Evolutionary conservation across 1,140 invertebrate genomes (phyloP).

Genomic region (Anoplophora glabripennis): DNA sequence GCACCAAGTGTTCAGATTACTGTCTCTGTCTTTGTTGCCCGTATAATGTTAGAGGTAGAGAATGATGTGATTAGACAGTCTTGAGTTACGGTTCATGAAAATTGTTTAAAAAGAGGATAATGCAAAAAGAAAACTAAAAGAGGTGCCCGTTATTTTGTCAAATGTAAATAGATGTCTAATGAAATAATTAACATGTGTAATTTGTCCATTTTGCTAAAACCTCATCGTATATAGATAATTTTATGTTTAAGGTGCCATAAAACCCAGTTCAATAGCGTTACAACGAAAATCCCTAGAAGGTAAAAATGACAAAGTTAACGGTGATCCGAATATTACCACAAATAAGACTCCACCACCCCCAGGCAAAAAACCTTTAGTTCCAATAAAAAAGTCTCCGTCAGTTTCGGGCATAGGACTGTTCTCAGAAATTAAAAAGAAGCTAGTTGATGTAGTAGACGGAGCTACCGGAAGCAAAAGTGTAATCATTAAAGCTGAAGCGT

Average conservation of each 20-base stretch:
- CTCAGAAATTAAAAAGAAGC: slow-evolving; percentile 60
- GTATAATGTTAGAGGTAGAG: too few relatives aligned
- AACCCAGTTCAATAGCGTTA: slow-evolving; percentile 49
- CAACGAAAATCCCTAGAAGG: slow-evolving; percentile 54
- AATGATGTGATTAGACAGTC: too few relatives aligned
- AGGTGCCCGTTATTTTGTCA: too few relatives aligned
- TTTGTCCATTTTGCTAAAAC: too few relatives aligned
- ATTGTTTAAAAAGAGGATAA: too few relatives aligned
- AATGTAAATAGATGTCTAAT: too few relatives aligned
- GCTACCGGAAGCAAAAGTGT: slow-evolving; percentile 36
- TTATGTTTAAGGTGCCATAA: slow-evolving; percentile 23
- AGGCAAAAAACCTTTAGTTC: slow-evolving; percentile 60
- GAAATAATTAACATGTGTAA: too few relatives aligned
- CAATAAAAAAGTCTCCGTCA: slow-evolving; percentile 62
- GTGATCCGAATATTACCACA: slow-evolving; percentile 33
- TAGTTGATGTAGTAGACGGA: slow-evolving; percentile 49
- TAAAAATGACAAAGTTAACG: slow-evolving; percentile 43
- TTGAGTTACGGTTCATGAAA: too few relatives aligned
- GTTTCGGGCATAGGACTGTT: slow-evolving; percentile 54
- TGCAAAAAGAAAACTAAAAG: too few relatives aligned
- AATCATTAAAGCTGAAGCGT: slow-evolving; percentile 20
- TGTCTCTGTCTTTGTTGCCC: too few relatives aligned
- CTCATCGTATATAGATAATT: too few relatives aligned
- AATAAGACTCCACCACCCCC: slow-evolving; percentile 44
- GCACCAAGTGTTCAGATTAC: too few relatives aligned